These are phyloP conservation scores for Drosophila pseudotakahashii DNA, from an alignment of 2,888 invertebrate species.

Conservation along the genomic window DNA sequence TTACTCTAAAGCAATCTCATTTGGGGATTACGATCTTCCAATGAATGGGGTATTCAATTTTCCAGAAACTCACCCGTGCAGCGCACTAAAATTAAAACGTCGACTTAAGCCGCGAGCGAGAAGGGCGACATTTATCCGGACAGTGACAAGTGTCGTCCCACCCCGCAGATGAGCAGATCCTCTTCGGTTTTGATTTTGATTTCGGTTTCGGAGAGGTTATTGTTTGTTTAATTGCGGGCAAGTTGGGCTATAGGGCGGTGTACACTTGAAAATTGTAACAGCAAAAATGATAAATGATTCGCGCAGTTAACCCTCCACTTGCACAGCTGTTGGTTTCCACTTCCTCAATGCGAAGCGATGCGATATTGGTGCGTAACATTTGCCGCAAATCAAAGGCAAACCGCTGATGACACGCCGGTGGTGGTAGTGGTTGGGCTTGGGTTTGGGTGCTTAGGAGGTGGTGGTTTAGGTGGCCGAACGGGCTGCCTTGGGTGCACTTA, in stretches of 20 bases:
- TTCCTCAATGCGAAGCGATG: constrained; percentile 33
- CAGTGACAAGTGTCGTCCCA: constrained; percentile 72
- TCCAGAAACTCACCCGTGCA: constrained; percentile 50
- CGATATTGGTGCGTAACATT: constrained; percentile 64
- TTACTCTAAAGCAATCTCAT: constrained; percentile 53
- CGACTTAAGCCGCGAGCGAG: constrained; percentile 65
- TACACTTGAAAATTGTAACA: constrained; percentile 75
- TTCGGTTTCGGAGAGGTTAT: constrained; percentile 46
- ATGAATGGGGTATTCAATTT: constrained; percentile 56
- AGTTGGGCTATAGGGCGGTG: constrained; percentile 54
- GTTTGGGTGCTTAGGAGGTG: constrained; percentile 21
- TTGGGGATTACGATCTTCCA: constrained; percentile 62
- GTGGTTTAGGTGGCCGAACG: constrained; percentile 23
- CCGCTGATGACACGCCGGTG: constrained; percentile 35
- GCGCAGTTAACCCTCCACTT: constrained; percentile 67
- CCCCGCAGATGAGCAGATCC: constrained; percentile 32
- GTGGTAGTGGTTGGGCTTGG: constrained; percentile 10
- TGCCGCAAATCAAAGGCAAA: constrained; percentile 56
- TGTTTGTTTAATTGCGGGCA: constrained; percentile 73
- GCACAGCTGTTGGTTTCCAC: constrained; percentile 71
- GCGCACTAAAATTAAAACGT: constrained; percentile 78
- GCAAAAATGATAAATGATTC: constrained; percentile 77
- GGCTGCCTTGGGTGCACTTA: constrained; percentile 64
- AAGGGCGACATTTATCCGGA: constrained; percentile 72
- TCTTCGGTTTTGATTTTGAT: constrained; percentile 12